Percentiles rank a stretch among this genome's conserved stretches.
phyloP scores from a whole-genome alignment of 2,888 invertebrate species.

The Apodemia zela region DNA sequence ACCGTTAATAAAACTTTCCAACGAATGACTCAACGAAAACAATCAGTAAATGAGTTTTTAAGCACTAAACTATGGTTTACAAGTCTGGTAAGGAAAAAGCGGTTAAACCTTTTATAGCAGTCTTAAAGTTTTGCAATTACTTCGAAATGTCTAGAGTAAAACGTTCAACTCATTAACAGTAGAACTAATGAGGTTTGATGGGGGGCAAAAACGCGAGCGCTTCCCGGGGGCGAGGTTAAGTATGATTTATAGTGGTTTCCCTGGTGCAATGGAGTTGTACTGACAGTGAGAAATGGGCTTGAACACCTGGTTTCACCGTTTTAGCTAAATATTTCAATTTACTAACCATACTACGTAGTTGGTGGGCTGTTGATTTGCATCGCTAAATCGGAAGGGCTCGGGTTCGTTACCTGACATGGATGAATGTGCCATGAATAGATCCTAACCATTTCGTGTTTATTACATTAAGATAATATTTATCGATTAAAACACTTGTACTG shows the following conservation, averaged over 20 bases:
- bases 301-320: slow-evolving; percentile 21
- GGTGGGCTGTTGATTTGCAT: no score
- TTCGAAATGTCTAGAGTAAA: slow-evolving; percentile 20
- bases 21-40: slow-evolving; percentile 7
- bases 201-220: slow-evolving; percentile 46
- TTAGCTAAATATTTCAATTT: slow-evolving; percentile 37
- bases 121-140: slow-evolving; percentile 13
- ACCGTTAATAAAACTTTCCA: not conserved
- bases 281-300: slow-evolving; percentile 25
- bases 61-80: slow-evolving; percentile 1
- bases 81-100: slow-evolving; percentile 8
- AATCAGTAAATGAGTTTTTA: slow-evolving; percentile 9
- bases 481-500: no score
- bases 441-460: no score
- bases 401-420: no score
- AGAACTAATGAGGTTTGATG: slow-evolving; percentile 49
- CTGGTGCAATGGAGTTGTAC: slow-evolving; percentile 22
- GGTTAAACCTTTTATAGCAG: slow-evolving; percentile 8
- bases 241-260: slow-evolving; percentile 27
- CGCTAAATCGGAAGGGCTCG: no score
- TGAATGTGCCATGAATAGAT: no score
- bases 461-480: no score
- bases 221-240: slow-evolving; percentile 36
- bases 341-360: not conserved
- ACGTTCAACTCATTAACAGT: slow-evolving; percentile 45